These are phyloP conservation scores for Chaetodon auriga DNA, from an alignment of 2,113 vertebrate species.

Conservation along the genomic window DNA sequence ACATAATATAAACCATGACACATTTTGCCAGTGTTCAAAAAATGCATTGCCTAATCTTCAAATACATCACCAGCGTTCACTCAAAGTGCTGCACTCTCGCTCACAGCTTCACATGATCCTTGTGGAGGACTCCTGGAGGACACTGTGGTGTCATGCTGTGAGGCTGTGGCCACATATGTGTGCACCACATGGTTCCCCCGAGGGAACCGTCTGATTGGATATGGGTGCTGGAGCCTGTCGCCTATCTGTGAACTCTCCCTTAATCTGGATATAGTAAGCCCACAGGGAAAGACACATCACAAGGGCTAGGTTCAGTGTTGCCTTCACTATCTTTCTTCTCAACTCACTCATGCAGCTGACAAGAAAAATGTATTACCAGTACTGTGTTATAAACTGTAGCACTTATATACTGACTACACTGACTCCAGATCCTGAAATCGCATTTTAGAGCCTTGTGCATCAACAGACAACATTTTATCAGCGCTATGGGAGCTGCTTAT, in stretches of 20 bases:
- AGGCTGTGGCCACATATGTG: constrained; percentile 80
- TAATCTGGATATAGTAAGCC: constrained; percentile 83
- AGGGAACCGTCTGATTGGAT: constrained; percentile 80
- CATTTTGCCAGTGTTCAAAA: constrained; percentile 49
- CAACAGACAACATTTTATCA: constrained; percentile 14
- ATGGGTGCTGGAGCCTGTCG: constrained; percentile 79
- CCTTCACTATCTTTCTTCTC: constrained; percentile 63
- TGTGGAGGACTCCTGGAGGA: constrained; percentile 80
- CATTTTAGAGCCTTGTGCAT: constrained; percentile 18
- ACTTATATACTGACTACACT: constrained; percentile 31
- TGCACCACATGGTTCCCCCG: constrained; percentile 78
- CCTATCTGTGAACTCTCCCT: constrained; percentile 78
- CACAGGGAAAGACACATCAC: constrained; percentile 78
- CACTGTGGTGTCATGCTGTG: constrained; percentile 70
- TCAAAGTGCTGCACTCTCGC: constrained; percentile 53
- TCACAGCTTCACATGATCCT: constrained; percentile 65
- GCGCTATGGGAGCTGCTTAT: not conserved
- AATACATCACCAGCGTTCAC: constrained; percentile 37
- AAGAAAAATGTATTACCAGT: constrained; percentile 57
- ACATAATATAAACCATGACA: constrained; percentile 46
- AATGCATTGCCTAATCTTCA: constrained; percentile 59
- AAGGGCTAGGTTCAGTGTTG: constrained; percentile 68
- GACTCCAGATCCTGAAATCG: constrained; percentile 22
- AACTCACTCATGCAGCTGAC: constrained; percentile 71
- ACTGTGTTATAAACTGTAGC: constrained; percentile 49